These are phyloP conservation scores for Masticophis lateralis DNA, from an alignment of 2,797 vertebrate genomes.

Conservation along the genomic window DNA sequence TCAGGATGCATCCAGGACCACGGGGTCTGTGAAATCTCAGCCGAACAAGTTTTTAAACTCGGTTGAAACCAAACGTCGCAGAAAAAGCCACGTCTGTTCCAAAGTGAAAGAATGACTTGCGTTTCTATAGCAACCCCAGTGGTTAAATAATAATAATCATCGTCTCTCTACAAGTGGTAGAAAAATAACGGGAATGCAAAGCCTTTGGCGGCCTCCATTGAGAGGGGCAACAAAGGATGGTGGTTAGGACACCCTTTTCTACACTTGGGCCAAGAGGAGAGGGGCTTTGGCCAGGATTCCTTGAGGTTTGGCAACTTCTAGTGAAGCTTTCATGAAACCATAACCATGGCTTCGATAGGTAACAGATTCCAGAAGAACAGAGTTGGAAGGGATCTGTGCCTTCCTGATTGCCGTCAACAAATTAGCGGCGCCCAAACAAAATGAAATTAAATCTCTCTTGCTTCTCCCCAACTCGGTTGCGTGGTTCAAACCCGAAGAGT, in stretches of 20 bases:
- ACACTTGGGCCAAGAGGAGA: not conserved
- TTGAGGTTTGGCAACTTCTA: not conserved
- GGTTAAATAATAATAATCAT: not conserved
- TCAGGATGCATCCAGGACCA: not conserved
- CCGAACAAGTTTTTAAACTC: conserved; percentile 33
- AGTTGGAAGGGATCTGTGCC: too few species aligned
- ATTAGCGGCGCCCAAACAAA: not conserved
- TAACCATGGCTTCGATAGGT: too few species aligned
- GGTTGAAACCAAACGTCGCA: conserved; percentile 25
- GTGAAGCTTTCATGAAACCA: too few species aligned
- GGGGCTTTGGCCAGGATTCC: not conserved
- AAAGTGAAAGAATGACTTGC: conserved; percentile 42
- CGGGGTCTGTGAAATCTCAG: not conserved
- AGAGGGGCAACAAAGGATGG: not conserved
- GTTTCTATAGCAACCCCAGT: conserved; percentile 59
- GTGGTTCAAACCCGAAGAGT: too few species aligned
- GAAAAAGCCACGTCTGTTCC: not conserved
- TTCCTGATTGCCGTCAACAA: not conserved
- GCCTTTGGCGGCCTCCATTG: not conserved
- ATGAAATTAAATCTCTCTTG: too few species aligned
- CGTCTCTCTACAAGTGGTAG: conserved; percentile 45
- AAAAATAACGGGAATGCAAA: not conserved
- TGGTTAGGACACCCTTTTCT: not conserved
- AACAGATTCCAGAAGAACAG: too few species aligned
- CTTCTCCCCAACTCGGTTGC: too few species aligned